phyloP scores from a whole-genome alignment of 1,140 invertebrate species.

The Aphelenchoides fujianensis region DNA sequence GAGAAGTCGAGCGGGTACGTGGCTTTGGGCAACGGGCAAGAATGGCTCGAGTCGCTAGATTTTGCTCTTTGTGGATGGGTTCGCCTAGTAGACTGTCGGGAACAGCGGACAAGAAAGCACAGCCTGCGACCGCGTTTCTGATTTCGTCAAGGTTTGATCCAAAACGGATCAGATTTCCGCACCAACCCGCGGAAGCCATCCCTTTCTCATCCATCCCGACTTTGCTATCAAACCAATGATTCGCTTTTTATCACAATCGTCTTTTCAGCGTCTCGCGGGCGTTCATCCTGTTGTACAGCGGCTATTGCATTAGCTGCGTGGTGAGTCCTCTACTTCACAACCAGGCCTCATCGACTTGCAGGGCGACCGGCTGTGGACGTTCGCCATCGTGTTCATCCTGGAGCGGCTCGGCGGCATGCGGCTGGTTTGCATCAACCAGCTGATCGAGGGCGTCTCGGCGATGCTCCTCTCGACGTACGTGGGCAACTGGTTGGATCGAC shows the following conservation, averaged over 20 bases:
- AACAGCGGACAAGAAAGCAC: no score
- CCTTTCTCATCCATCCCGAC: no score
- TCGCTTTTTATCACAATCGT: not conserved
- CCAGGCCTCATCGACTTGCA: not conserved
- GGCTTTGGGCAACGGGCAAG: not conserved
- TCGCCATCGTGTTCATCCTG: constrained; percentile 31
- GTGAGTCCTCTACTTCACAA: constrained; percentile 19
- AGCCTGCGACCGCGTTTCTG: no score
- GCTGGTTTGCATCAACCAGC: constrained; percentile 33
- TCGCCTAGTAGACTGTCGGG: no score
- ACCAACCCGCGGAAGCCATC: no score
- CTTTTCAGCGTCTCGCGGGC: constrained; percentile 24
- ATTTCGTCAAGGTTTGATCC: no score
- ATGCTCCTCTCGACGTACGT: constrained; percentile 27
- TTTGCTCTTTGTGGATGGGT: not conserved
- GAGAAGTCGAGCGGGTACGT: constrained; percentile 22
- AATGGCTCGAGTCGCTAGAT: not conserved
- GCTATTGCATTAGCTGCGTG: constrained; percentile 32
- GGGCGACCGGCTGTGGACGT: constrained; percentile 36
- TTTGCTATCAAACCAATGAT: no score
- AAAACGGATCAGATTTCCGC: no score
- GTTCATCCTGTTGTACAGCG: constrained; percentile 26
- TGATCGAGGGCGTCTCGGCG: constrained; percentile 27
- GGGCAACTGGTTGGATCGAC: constrained; percentile 36
- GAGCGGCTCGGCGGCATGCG: constrained; percentile 34